Evolutionary conservation across 1,140 invertebrate genomes (phyloP), one percentile per base, ranked within the genome.

Genomic region (Apocrypta bakeri): DNA sequence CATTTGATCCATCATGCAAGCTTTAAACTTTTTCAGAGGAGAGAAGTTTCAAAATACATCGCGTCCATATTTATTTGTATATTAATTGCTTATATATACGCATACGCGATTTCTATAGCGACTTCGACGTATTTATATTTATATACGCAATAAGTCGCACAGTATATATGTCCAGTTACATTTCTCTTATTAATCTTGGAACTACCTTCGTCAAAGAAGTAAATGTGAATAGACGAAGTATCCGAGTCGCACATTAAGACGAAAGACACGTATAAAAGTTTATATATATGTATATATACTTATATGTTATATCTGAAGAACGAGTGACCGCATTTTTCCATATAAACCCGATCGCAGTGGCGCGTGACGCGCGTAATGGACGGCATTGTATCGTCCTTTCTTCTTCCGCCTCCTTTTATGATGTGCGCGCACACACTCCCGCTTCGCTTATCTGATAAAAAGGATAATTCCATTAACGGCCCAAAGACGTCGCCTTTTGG

Each of bases 341-440:
- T 64, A 27, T 63, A 17, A 9, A 27, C 24, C 27, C 64, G 25
- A 66, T 29, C 27, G 48, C 29, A 56, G n/a, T 56, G 48, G 48
- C 48, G 63, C 87, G 86, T 87, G 86, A 87, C 87, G 87, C 86
- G 76, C 84, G 87, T 87, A 87, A 87, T 87, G 84, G 86, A 83
- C 74, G 79, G 84, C 79, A 87, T 87, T 87, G 87, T 87, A 83
- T 69, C 25, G 63, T 56, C 85, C 63, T 84, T 66, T 75, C 29
- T 63, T 69, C 61, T 72, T 24, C 64, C 68, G 29, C 12, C 27
- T 29, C 29, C 7, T 33, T 37, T 31, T 37, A n/a, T n/a, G n/a
- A n/a, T n/a, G 68, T n/a, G 31, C 68, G 66, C 1, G 21, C 14
- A 27, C 27, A 7, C 63, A 2, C 63, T 64, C 25, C 12, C 17